These are phyloP conservation scores for Nephrotoma flavescens DNA, from an alignment of 2,888 invertebrate genomes.

Conservation along the genomic window DNA sequence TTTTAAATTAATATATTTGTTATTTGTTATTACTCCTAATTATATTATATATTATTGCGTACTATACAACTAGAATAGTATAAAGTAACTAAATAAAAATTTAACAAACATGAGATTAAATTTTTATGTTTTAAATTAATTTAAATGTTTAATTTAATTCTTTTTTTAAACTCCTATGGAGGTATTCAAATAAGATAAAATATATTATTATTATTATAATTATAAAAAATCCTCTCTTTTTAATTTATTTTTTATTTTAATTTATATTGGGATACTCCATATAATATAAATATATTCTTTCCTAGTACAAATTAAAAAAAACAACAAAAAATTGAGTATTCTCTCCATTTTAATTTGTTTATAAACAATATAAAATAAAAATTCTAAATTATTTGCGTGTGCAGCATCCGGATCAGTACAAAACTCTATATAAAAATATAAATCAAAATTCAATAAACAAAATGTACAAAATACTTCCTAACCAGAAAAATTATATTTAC, in stretches of 20 bases:
- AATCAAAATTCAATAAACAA: constrained; percentile 1
- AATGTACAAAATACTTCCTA: background rate
- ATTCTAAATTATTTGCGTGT: background rate
- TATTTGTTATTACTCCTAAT: background rate
- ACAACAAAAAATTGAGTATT: background rate
- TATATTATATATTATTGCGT: background rate
- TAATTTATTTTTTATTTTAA: background rate
- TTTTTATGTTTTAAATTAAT: constrained; percentile 1
- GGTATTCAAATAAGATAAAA: background rate
- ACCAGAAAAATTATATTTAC: background rate
- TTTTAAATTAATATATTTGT: background rate
- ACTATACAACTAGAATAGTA: background rate
- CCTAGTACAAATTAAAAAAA: background rate
- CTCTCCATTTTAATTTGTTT: background rate
- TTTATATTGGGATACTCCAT: background rate
- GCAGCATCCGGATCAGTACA: constrained; percentile 4
- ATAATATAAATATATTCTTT: background rate
- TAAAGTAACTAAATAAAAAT: background rate
- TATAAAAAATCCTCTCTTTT: background rate
- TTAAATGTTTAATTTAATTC: background rate
- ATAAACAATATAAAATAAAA: background rate
- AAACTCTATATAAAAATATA: background rate
- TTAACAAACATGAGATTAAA: background rate
- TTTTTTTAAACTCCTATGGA: constrained; percentile 2
- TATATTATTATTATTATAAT: background rate